Evolutionary conservation across 2,888 invertebrate species (phyloP), one percentile per base, ranked within the genome.

Genomic region (Lomographa bimaculata): DNA sequence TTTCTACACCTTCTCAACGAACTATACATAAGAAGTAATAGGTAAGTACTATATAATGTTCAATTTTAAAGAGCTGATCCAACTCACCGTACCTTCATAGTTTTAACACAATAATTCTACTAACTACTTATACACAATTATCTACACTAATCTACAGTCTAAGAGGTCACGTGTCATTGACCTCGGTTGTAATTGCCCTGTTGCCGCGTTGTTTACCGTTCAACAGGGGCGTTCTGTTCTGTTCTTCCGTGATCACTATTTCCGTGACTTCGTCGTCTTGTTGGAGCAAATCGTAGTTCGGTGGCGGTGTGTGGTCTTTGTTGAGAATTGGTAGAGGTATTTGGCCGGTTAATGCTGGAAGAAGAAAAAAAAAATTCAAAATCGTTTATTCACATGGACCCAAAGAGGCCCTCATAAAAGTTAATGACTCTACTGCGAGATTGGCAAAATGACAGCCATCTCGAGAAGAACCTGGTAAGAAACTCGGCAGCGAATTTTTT

Each of bases 321-420:
- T 47, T 72, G 7, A 83, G 44, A 6, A 74, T 30, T 1, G 78
- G 66, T 39, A 86, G 41, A 0, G 84, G 74, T 37, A 83, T 73
- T 54, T 80, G 78, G 2, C 79, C 75, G 0, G 86, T 85, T 4
- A 87, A 65, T 54, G 71, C 87, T 87, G 79, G 1, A 71, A n/a
- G n/a, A 71, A 40, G 5, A 44, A 43, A 30, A 33, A 23, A 14
- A 7, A 7, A 33, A 30, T 20, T n/a, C n/a, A n/a, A n/a, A n/a
- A n/a, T n/a, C n/a, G n/a, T n/a, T n/a, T n/a, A n/a, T n/a, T n/a
- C n/a, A n/a, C n/a, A n/a, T n/a, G n/a, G n/a, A n/a, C n/a, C n/a
- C n/a, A n/a, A n/a, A n/a, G n/a, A n/a, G n/a, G n/a, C n/a, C n/a
- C n/a, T n/a, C n/a, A n/a, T n/a, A n/a, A n/a, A n/a, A n/a, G n/a